A percentile compares a stretch with the other conserved stretches of the same genome.
These are phyloP conservation scores for Reticulitermes speratus DNA, from an alignment of 1,140 invertebrate species.

Conservation along the genomic window DNA sequence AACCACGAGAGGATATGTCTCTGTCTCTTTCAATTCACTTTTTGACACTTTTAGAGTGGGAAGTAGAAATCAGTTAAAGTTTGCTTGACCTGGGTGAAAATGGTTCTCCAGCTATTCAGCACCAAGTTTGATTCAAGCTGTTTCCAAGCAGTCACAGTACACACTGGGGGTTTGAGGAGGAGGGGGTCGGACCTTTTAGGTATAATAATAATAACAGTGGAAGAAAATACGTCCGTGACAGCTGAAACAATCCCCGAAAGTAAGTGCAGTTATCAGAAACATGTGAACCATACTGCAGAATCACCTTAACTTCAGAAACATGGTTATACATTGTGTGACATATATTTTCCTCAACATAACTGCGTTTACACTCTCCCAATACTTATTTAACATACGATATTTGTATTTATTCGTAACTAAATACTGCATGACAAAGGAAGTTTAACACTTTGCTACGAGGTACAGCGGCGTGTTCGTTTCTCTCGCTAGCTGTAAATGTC, in stretches of 20 bases:
- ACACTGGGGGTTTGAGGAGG: neutral
- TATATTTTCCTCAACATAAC: too few relatives aligned
- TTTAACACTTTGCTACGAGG: too few relatives aligned
- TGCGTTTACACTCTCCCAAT: too few relatives aligned
- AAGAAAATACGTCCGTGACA: neutral
- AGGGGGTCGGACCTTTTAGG: neutral
- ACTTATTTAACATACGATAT: too few relatives aligned
- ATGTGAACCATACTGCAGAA: neutral
- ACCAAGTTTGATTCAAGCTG: neutral
- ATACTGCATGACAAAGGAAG: too few relatives aligned
- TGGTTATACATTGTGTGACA: too few relatives aligned
- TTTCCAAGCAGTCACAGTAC: neutral
- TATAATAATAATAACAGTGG: conserved; percentile 3
- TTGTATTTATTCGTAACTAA: too few relatives aligned
- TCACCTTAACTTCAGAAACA: neutral
- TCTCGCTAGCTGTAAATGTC: too few relatives aligned
- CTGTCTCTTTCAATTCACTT: neutral
- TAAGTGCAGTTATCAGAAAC: neutral
- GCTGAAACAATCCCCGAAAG: neutral
- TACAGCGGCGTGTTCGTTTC: too few relatives aligned
- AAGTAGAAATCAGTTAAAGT: neutral
- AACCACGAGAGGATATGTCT: neutral
- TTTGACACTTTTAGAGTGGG: neutral
- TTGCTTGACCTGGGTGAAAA: neutral
- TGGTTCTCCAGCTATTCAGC: neutral